Evolutionary conservation across 2,113 vertebrate genomes (phyloP).

Genomic region (Clarias magur): DNA sequence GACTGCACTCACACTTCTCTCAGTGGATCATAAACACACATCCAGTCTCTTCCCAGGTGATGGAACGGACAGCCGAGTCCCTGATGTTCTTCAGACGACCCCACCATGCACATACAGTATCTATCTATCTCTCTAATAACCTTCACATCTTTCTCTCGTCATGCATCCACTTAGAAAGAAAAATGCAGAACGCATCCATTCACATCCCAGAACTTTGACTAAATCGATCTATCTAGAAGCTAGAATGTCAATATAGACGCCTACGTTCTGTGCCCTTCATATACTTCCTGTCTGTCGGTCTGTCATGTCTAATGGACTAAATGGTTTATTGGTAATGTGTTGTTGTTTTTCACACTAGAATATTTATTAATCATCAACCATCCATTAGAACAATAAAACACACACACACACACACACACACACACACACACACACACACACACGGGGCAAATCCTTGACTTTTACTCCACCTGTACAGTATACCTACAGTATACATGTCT

Average conservation of each 20-base stretch:
- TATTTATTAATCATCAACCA: background rate
- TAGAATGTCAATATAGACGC: too few relatives aligned
- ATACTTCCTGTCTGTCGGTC: background rate
- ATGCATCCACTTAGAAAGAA: too few relatives aligned
- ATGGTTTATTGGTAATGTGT: background rate
- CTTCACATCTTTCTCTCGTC: too few relatives aligned
- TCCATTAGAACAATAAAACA: background rate
- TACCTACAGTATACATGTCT: background rate
- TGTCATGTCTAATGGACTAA: background rate
- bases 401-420: too few relatives aligned
- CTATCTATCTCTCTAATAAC: background rate
- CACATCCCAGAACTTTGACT: too few relatives aligned
- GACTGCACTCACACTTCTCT: background rate
- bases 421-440: too few relatives aligned
- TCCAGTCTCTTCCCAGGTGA: background rate
- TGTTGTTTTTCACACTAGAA: background rate
- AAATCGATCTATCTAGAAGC: too few relatives aligned
- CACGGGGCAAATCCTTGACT: too few relatives aligned
- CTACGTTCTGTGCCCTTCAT: too few relatives aligned
- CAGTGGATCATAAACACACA: background rate
- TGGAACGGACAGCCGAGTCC: background rate
- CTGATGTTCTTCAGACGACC: background rate
- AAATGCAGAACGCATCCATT: too few relatives aligned
- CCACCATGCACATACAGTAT: background rate
- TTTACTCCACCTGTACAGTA: background rate